A percentile compares a stretch with the other conserved stretches of the same genome.
phyloP scores from a whole-genome alignment of 2,888 invertebrate genomes.

The Plagodis dolabraria region DNA sequence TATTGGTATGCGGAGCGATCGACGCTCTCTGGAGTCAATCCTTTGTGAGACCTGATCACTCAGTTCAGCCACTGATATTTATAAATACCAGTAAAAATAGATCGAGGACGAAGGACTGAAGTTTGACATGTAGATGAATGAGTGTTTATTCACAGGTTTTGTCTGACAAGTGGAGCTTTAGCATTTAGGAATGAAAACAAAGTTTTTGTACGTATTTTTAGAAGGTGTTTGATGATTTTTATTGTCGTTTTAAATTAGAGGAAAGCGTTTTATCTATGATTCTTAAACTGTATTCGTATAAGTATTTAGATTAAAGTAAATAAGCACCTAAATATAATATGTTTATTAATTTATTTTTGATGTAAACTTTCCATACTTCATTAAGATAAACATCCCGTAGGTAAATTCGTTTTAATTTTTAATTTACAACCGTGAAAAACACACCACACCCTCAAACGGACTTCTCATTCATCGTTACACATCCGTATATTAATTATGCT shows the following conservation, averaged over 20 bases:
- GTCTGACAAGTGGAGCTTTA: slow-evolving; percentile 11
- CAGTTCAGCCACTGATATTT: slow-evolving; percentile 49
- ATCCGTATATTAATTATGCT: slow-evolving; percentile 46
- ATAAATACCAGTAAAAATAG: slow-evolving; percentile 46
- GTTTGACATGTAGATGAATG: slow-evolving; percentile 36
- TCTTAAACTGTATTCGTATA: too few relatives aligned
- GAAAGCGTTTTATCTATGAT: too few relatives aligned
- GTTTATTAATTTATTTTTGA: too few relatives aligned
- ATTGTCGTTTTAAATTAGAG: too few relatives aligned
- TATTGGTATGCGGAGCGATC: slow-evolving; percentile 53
- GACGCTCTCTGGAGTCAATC: slow-evolving; percentile 27
- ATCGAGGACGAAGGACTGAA: slow-evolving; percentile 32
- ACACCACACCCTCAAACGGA: slow-evolving; percentile 6
- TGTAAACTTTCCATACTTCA: too few relatives aligned
- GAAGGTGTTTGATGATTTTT: too few relatives aligned
- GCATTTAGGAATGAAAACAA: slow-evolving; percentile 4
- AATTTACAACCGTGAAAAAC: slow-evolving; percentile 19
- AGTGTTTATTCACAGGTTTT: slow-evolving; percentile 28
- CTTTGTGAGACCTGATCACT: slow-evolving; percentile 51
- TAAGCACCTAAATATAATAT: too few relatives aligned
- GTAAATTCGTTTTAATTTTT: neutral
- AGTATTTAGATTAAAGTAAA: too few relatives aligned
- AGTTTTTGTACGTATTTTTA: neutral
- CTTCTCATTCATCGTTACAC: slow-evolving; percentile 34
- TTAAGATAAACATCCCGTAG: too few relatives aligned